Evolutionary conservation across 1,140 invertebrate genomes (phyloP), one percentile per base, ranked within the genome.

Genomic region (Chrysoperla carnea): DNA sequence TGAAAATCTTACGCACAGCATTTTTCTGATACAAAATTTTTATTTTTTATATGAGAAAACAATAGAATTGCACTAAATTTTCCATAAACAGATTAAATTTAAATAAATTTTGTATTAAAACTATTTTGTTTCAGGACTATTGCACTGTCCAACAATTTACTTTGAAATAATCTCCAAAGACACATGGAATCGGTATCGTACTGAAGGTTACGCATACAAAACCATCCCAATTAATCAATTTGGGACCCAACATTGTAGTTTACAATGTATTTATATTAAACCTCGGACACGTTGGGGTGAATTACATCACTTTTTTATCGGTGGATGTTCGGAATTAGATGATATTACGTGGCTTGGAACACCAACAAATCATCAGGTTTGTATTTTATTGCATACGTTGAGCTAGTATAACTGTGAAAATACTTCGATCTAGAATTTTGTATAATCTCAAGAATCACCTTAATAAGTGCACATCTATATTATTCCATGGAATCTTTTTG

Each of bases 131-230:
- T 44, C 17, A 29, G 8, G 29, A 37, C 5, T 37, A 17, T 27
- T 29, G 6, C 40, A 6, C n/a, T 31, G 39, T 35, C 46, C 50
- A 8, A 36, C 57, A 43, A 36, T 65, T 2, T 62, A 56, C 47
- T 54, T 67, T 36, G 62, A 67, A 54, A 53, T 57, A 1, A 61
- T 64, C 45, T 65, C 64, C 2, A 50, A 52, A 0, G 63, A 65
- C 44, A 54, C 53, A 50, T 64, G 62, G 62, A 52, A 52, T 0
- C 49, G 61, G 11, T 62, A 61, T 29, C 52, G 63, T 3, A 64
- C 62, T 1, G 63, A 67, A 41, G 64, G 64, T 2, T 65, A 63
- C 44, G 50, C 48, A 48, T 53, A 56, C 46, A 49, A 55, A 33
- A 14, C 52, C 42, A 41, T 67, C 1, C 35, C 54, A 2, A 12